phyloP scores from a whole-genome alignment of 2,797 vertebrate species.

The Threskiornis aethiopicus region DNA sequence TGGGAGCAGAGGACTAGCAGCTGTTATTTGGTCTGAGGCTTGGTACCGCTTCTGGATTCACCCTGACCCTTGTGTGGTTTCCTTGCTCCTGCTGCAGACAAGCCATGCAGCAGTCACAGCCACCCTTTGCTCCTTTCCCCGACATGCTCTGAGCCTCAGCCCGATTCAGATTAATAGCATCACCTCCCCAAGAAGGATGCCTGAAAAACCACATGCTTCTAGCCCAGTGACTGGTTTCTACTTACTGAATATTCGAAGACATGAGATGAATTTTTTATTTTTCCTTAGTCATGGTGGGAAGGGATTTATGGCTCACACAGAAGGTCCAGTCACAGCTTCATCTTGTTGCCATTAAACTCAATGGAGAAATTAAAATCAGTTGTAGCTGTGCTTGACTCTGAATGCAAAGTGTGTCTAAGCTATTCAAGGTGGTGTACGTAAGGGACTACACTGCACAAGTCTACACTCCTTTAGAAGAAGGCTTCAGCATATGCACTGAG shows the following conservation, averaged over 20 bases:
- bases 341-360: neutral
- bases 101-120: neutral
- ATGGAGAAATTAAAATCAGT: neutral
- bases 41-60: neutral
- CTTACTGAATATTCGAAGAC: neutral
- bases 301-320: neutral
- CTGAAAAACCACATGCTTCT: neutral
- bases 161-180: neutral
- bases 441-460: neutral
- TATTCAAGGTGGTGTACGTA: neutral
- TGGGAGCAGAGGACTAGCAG: constrained; percentile 45
- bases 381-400: neutral
- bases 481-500: neutral
- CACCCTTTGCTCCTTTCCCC: neutral
- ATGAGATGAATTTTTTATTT: neutral
- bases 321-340: neutral
- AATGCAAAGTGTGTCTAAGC: neutral
- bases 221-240: neutral
- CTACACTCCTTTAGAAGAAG: neutral
- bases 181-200: neutral
- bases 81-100: neutral
- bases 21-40: neutral
- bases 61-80: neutral
- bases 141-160: neutral
- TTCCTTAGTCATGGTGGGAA: neutral